A percentile compares a stretch with the other conserved stretches of the same genome.
These are phyloP conservation scores for Drosophila anomelani DNA, from an alignment of 2,888 invertebrate species.

Conservation along the genomic window DNA sequence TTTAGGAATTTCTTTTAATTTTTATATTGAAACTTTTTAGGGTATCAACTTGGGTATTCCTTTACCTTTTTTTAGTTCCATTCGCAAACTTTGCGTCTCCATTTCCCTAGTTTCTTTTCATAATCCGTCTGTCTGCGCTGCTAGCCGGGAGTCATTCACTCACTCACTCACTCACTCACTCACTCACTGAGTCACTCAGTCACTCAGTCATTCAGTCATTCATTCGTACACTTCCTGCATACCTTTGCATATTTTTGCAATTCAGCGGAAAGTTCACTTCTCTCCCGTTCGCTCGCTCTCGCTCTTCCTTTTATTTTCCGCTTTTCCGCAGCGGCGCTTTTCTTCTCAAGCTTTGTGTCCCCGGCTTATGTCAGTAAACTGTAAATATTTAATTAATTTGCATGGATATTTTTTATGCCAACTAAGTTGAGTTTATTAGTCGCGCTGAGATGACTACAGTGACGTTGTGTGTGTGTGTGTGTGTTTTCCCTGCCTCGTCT, in stretches of 20 bases:
- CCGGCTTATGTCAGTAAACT: conserved; percentile 79
- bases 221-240: conserved; percentile 62
- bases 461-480: conserved; percentile 13
- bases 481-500: background rate
- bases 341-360: conserved; percentile 22
- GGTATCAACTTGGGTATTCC: background rate
- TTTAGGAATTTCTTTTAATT: background rate
- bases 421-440: conserved; percentile 76
- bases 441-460: conserved; percentile 40
- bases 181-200: conserved; percentile 37
- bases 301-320: conserved; percentile 38
- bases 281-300: conserved; percentile 40
- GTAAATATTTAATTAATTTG: conserved; percentile 81
- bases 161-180: conserved; percentile 38
- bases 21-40: background rate
- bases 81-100: conserved; percentile 4
- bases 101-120: conserved; percentile 3
- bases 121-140: conserved; percentile 30
- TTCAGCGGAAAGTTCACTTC: conserved; percentile 78
- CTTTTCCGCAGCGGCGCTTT: conserved; percentile 29
- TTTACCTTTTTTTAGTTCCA: background rate
- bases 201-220: conserved; percentile 39
- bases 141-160: conserved; percentile 39
- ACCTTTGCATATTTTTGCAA: conserved; percentile 82
- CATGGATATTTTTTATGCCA: conserved; percentile 78